Conservation (phyloP, 2,888 invertebrate species). For the Muscina levida region DNA sequence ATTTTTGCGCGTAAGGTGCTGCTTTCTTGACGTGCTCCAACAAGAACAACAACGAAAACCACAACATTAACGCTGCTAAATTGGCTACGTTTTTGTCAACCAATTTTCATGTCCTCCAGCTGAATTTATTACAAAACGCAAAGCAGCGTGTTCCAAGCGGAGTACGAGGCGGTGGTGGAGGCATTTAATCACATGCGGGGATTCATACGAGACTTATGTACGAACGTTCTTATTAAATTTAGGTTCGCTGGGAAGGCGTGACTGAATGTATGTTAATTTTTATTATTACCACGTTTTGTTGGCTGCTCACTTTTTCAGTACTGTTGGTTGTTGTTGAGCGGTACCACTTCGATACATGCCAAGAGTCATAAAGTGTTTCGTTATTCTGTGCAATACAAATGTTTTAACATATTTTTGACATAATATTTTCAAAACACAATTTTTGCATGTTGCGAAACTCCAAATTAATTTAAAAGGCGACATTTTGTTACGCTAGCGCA, state of each 20-base stretch:
- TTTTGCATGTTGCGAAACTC: slow-evolving; percentile 51
- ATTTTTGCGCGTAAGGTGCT: slow-evolving; percentile 53
- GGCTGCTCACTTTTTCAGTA: not conserved
- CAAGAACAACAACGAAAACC: not conserved
- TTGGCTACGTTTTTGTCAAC: slow-evolving; percentile 19
- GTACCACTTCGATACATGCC: slow-evolving; percentile 58
- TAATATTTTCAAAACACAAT: slow-evolving; percentile 54
- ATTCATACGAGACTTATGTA: not conserved
- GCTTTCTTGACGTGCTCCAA: slow-evolving; percentile 19
- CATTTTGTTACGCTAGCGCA: slow-evolving; percentile 2
- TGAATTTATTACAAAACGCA: slow-evolving; percentile 43
- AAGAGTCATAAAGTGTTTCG: slow-evolving; percentile 24
- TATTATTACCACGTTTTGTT: slow-evolving; percentile 50
- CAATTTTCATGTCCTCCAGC: slow-evolving; percentile 54
- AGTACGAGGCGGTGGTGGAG: not conserved
- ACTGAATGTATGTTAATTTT: slow-evolving; percentile 61
- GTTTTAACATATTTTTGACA: slow-evolving; percentile 52
- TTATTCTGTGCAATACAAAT: slow-evolving; percentile 18
- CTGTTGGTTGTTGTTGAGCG: too few species aligned
- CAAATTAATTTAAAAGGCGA: slow-evolving; percentile 10
- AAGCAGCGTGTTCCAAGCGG: slow-evolving; percentile 48
- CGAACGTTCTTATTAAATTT: not conserved
- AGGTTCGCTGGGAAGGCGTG: slow-evolving; percentile 52
- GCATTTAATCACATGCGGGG: not conserved
- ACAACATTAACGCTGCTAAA: slow-evolving; percentile 16